Evolutionary conservation across 2,888 invertebrate genomes (phyloP).

Genomic region (Prosapia bicincta): DNA sequence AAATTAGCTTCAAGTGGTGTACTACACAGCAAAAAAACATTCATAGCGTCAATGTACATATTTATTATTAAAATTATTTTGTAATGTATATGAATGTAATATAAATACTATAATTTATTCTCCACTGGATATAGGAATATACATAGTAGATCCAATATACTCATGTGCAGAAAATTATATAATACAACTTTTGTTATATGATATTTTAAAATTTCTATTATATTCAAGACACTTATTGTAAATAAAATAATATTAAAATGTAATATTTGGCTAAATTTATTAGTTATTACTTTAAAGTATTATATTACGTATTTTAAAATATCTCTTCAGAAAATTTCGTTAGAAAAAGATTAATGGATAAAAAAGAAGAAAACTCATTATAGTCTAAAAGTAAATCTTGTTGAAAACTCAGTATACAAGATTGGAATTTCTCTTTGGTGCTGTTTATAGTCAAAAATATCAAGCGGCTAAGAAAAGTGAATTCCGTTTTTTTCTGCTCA

Average conservation of each 20-base stretch:
- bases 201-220: too few relatives aligned
- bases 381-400: not conserved
- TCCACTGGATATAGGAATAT: too few relatives aligned
- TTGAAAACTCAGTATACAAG: not conserved
- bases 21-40: not conserved
- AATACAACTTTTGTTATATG: too few relatives aligned
- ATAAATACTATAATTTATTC: not conserved
- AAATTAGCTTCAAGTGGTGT: not conserved
- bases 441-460: constrained; percentile 39
- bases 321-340: too few relatives aligned
- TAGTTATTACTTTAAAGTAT: too few relatives aligned
- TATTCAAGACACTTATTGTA: too few relatives aligned
- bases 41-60: too few relatives aligned
- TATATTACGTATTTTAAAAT: too few relatives aligned
- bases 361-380: not conserved
- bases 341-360: not conserved
- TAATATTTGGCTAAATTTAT: too few relatives aligned
- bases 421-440: constrained; percentile 42
- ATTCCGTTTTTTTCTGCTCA: not conserved
- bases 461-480: constrained; percentile 34
- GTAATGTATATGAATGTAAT: not conserved
- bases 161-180: too few relatives aligned
- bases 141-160: too few relatives aligned
- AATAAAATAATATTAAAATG: too few relatives aligned
- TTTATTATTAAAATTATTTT: not conserved